Conservation (phyloP, 2,113 vertebrate species). For the Dasyurus viverrinus region DNA sequence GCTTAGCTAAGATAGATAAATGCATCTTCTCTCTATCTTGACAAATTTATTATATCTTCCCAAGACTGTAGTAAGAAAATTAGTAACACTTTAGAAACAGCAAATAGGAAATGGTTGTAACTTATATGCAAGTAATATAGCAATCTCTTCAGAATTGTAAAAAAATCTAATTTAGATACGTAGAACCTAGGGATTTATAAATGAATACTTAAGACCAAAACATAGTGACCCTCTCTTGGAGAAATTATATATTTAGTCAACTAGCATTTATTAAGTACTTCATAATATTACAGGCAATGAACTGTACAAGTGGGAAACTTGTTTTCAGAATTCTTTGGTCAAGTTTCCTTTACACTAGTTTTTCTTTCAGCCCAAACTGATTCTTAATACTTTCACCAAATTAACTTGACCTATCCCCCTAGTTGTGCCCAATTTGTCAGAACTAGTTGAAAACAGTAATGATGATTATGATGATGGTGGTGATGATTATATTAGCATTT, state of each 20-base stretch:
- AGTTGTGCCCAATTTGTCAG: not conserved
- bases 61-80: not conserved
- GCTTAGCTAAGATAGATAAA: not conserved
- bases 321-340: not conserved
- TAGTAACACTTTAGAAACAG: not conserved
- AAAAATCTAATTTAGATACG: not conserved
- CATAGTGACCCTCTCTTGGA: too few relatives aligned
- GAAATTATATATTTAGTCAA: not conserved
- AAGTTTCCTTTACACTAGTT: not conserved
- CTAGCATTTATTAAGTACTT: not conserved
- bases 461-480: not conserved
- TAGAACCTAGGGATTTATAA: not conserved
- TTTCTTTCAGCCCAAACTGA: not conserved
- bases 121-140: not conserved
- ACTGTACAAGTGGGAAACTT: not conserved
- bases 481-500: not conserved
- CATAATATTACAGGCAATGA: not conserved
- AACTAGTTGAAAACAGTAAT: not conserved
- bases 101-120: not conserved
- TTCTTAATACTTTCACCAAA: not conserved
- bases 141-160: not conserved
- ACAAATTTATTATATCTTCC: not conserved
- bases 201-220: not conserved
- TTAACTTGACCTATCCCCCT: not conserved
- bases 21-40: not conserved